Conservation (phyloP, 1,140 invertebrate genomes). For the Ooceraea biroi region DNA sequence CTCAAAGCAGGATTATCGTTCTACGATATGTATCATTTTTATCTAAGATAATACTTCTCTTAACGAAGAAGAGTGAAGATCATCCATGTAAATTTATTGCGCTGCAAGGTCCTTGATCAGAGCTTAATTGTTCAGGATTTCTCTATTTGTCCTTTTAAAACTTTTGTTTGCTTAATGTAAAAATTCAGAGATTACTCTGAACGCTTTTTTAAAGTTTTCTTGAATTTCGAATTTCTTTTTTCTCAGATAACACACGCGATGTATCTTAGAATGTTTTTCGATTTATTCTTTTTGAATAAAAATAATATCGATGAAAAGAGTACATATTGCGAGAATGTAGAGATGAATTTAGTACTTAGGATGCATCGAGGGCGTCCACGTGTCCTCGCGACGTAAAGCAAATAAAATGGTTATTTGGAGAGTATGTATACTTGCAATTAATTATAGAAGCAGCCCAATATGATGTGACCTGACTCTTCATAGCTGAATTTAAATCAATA, state of each 20-base stretch:
- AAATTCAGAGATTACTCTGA: too few species aligned
- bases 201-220: neutral
- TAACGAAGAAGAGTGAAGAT: neutral
- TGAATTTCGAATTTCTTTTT: neutral
- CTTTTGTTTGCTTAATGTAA: too few species aligned
- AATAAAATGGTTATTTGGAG: conserved; percentile 20
- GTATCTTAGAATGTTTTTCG: neutral
- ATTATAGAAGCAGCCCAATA: conserved; percentile 49
- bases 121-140: conserved; percentile 21
- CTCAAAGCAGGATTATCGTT: neutral
- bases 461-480: conserved; percentile 63
- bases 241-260: neutral
- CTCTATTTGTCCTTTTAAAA: neutral
- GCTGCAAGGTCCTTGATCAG: neutral
- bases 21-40: neutral
- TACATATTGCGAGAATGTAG: neutral
- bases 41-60: neutral
- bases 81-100: neutral
- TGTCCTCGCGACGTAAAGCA: conserved; percentile 3
- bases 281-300: neutral
- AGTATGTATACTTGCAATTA: conserved; percentile 45
- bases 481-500: conserved; percentile 51
- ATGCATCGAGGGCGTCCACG: conserved; percentile 12
- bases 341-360: conserved; percentile 18
- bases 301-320: neutral